Conservation (phyloP, 2,113 vertebrate genomes). For the Lophura nycthemera region DNA sequence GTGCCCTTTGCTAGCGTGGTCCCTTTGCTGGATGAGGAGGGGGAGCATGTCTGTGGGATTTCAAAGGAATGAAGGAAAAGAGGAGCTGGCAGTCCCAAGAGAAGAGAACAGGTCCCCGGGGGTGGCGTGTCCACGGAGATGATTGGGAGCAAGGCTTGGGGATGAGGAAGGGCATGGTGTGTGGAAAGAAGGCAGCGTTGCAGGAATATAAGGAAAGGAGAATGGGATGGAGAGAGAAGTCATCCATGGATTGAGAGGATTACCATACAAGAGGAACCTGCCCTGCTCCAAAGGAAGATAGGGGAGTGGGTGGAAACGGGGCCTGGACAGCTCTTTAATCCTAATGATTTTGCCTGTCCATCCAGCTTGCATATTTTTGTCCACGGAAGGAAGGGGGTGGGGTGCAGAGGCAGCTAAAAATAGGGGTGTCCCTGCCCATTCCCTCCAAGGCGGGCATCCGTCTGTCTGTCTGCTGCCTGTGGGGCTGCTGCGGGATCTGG, state of each 20-base stretch:
- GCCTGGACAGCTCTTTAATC: slow-evolving; percentile 6
- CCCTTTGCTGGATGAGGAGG: background rate
- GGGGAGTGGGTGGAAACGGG: background rate
- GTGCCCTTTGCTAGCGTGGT: background rate
- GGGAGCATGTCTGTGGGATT: background rate
- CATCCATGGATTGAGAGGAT: background rate
- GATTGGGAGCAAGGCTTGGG: fast-evolving
- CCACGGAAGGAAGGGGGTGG: slow-evolving; percentile 63
- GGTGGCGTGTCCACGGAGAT: background rate
- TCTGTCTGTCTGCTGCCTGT: slow-evolving; percentile 43
- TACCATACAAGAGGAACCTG: background rate
- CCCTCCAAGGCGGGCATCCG: slow-evolving; percentile 59
- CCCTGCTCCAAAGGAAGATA: background rate
- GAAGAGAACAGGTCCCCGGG: background rate
- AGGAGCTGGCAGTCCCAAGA: background rate
- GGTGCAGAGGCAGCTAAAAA: slow-evolving; percentile 63
- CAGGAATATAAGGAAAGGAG: background rate
- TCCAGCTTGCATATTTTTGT: slow-evolving; percentile 60
- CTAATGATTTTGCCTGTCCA: slow-evolving; percentile 52
- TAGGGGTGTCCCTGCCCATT: slow-evolving; percentile 70
- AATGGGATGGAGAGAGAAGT: background rate
- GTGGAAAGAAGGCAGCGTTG: background rate
- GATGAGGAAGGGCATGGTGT: background rate
- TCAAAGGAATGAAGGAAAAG: background rate
- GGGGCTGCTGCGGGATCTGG: slow-evolving; percentile 58